phyloP scores from a whole-genome alignment of 2,113 vertebrate genomes.

The mouse (Mus musculus) region GRCm39 chr10:87712001-87712500 shows the following conservation, averaged over 20 bases:
- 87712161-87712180: slow-evolving; percentile 20
- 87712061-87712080: background rate
- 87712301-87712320: background rate
- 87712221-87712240: background rate
- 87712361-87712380: background rate
- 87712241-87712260: background rate
- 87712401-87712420: background rate
- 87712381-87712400: slow-evolving; percentile 3
- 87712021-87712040: slow-evolving; percentile 1
- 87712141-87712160: background rate
- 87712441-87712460: background rate
- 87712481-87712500: slow-evolving; percentile 8
- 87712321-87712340: background rate
- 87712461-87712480: background rate
- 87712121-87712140: background rate
- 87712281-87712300: slow-evolving; percentile 4
- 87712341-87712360: background rate
- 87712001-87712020: background rate
- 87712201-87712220: background rate
- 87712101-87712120: background rate
- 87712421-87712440: background rate
- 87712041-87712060: background rate
- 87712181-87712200: background rate
- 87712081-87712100: background rate
- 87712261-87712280: slow-evolving; percentile 9